Conservation (phyloP, 2,888 invertebrate species). For the Acleris literana region DNA sequence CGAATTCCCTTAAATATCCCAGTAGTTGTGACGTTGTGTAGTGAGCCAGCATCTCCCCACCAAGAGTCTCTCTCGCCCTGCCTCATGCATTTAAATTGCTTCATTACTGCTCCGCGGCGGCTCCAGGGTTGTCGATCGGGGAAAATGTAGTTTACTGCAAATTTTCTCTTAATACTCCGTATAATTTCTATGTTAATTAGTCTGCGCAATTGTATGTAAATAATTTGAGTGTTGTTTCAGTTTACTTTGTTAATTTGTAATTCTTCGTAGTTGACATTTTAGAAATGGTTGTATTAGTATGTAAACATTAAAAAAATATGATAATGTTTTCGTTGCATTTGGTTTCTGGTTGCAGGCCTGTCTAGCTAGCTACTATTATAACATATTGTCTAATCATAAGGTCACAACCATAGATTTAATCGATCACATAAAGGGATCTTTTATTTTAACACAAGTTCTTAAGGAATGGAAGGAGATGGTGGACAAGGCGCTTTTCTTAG, state of each 20-base stretch:
- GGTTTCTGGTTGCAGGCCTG: too few relatives aligned
- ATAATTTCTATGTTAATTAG: constrained; percentile 31
- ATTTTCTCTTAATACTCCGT: constrained; percentile 34
- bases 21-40: constrained; percentile 51
- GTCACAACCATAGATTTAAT: too few relatives aligned
- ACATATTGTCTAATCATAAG: too few relatives aligned
- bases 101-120: constrained; percentile 81
- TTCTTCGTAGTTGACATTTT: neutral
- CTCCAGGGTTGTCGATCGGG: constrained; percentile 71
- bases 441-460: too few relatives aligned
- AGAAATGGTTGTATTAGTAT: neutral
- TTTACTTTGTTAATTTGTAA: constrained; percentile 6
- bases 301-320: too few relatives aligned
- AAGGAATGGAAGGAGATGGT: too few relatives aligned
- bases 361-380: too few relatives aligned
- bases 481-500: too few relatives aligned
- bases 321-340: too few relatives aligned
- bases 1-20: constrained; percentile 40
- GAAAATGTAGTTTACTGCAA: constrained; percentile 35
- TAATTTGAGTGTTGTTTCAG: constrained; percentile 22
- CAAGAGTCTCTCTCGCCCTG: constrained; percentile 79
- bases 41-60: constrained; percentile 65
- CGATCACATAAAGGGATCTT: too few relatives aligned
- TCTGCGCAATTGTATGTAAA: constrained; percentile 19
- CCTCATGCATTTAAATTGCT: constrained; percentile 85